phyloP scores from a whole-genome alignment of 2,797 vertebrate species.

The Apodemus agrarius region DNA sequence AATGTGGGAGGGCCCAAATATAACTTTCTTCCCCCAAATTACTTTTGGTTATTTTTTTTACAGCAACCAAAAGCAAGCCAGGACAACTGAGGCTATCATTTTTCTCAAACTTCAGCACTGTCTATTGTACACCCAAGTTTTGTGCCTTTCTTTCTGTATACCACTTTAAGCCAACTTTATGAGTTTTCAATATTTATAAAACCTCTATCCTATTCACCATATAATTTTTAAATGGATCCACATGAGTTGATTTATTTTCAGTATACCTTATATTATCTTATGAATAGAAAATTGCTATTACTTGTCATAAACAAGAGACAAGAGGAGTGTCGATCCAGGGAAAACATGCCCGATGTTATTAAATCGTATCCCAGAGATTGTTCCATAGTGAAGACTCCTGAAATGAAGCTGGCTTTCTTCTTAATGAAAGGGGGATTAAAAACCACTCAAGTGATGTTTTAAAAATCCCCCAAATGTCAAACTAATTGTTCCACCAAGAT shows the following conservation, averaged over 20 bases:
- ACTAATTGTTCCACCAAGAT: not conserved
- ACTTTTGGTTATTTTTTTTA: not conserved
- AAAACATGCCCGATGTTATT: not conserved
- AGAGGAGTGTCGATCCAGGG: not conserved
- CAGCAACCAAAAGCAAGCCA: not conserved
- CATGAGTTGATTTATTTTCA: not conserved
- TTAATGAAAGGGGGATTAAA: slow-evolving; percentile 45
- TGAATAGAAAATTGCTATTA: not conserved
- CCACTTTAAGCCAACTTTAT: not conserved
- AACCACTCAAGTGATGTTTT: not conserved
- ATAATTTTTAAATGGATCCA: slow-evolving; percentile 6
- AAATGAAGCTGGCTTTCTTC: not conserved
- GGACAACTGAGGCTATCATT: no score
- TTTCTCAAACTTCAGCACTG: not conserved
- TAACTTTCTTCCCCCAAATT: not conserved
- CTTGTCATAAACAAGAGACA: not conserved
- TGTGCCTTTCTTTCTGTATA: not conserved
- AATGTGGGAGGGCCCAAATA: not conserved
- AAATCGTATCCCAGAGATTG: not conserved
- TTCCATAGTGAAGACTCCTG: not conserved
- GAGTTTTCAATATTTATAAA: not conserved
- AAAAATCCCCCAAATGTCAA: not conserved
- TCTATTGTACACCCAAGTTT: no score
- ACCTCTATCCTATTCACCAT: not conserved
- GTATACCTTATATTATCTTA: not conserved